Evolutionary conservation across 1,140 invertebrate genomes (phyloP), one percentile per base, ranked within the genome.

Genomic region (Centruroides sculpturatus): DNA sequence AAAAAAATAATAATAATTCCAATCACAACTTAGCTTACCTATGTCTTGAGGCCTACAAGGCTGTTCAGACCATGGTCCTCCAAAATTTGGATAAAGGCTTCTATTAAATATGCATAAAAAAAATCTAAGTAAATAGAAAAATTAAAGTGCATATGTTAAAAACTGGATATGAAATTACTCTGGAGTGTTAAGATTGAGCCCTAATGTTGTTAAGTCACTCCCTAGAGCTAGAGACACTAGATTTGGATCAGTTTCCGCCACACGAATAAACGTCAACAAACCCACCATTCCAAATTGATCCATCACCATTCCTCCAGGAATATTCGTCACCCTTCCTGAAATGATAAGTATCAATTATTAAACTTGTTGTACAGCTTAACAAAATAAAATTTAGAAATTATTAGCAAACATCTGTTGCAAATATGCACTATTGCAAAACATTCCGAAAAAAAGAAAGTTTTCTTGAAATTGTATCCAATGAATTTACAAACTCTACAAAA

Each of bases 241-340:
- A 76, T 94, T 94, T 35, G 88, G 91, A 79, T 98, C 92, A 34
- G 89, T 91, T 79, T 99, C 95, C 54, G 94, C 92, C 63, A 92
- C 91, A 73, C 93, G 81, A 65, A 99, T 96, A 76, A 98, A 98
- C 59, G 94, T 94, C 72, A 99, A 77, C 58, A 99, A 79, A 47
- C 96, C 96, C 62, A 98, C 92, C 80, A 99, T 98, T 64, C 96
- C 96, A 77, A 97, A 99, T 79, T 99, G 95, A 79, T 99, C 97
- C 67, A 89, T 91, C 60, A 99, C 92, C 95, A 99, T 99, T 73
- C 87, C 90, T 57, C 83, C 82, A 54, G 96, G 96, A 80, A 99
- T 98, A 77, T 98, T 96, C 69, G 92, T 93, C 65, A 99, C 92
- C 77, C 72, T 73, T 13, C 62, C 62, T 64, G 50, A 3, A 50